These are phyloP conservation scores for Epinotia bilunana DNA, from an alignment of 2,888 invertebrate species.

Conservation along the genomic window DNA sequence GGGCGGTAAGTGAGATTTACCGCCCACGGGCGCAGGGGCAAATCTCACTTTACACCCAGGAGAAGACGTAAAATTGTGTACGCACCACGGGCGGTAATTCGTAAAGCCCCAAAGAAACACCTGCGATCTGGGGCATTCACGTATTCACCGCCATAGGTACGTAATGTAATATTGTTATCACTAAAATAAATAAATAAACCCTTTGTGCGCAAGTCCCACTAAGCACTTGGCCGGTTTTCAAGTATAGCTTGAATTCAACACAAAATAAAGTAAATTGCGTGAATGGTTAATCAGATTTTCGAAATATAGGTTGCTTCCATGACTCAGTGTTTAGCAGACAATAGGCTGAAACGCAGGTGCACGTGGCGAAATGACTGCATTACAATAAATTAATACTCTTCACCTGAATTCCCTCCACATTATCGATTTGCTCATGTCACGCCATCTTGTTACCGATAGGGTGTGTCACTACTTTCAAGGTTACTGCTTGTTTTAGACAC, in stretches of 20 bases:
- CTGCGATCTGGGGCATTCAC: too few relatives aligned
- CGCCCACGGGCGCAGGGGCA: too few relatives aligned
- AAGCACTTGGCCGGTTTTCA: neutral
- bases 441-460: constrained; percentile 6
- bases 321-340: constrained; percentile 67
- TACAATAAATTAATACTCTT: constrained; percentile 38
- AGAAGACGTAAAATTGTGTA: too few relatives aligned
- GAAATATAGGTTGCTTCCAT: constrained; percentile 51
- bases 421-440: constrained; percentile 29
- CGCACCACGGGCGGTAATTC: too few relatives aligned
- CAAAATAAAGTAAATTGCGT: neutral
- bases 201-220: too few relatives aligned
- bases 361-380: constrained; percentile 36
- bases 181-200: too few relatives aligned
- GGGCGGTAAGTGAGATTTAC: too few relatives aligned
- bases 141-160: too few relatives aligned
- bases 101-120: too few relatives aligned
- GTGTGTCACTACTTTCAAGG: constrained; percentile 27
- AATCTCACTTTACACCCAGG: too few relatives aligned
- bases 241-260: neutral
- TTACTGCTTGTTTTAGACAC: constrained; percentile 2
- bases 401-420: constrained; percentile 28
- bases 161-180: too few relatives aligned
- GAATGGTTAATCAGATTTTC: constrained; percentile 27
- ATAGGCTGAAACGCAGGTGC: constrained; percentile 47